Conservation (phyloP, 1,140 invertebrate species). For the Heliconius eleuchia region DNA sequence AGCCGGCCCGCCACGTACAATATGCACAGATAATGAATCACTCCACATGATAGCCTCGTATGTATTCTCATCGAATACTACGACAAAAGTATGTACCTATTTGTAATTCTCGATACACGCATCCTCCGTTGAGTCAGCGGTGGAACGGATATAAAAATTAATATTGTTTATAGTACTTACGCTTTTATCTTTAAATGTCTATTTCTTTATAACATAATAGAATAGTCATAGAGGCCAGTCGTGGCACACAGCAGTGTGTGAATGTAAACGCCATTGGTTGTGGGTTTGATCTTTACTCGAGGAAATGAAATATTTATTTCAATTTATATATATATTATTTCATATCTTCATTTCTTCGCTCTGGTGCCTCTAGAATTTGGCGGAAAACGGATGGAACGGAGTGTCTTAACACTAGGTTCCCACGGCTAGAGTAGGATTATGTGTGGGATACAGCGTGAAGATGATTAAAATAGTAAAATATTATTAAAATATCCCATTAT, state of each 20-base stretch:
- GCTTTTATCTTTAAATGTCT: background rate
- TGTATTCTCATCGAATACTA: slow-evolving; percentile 40
- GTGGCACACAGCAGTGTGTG: too few species aligned
- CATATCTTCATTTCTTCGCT: too few species aligned
- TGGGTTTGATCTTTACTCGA: too few species aligned
- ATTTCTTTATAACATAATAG: background rate
- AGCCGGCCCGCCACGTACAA: slow-evolving; percentile 32
- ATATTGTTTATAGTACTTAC: background rate
- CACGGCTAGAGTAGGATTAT: too few species aligned
- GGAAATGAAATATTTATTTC: too few species aligned
- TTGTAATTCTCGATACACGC: slow-evolving; percentile 35
- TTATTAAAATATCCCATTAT: background rate
- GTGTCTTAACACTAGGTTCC: too few species aligned
- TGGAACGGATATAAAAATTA: slow-evolving; percentile 18
- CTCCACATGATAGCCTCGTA: slow-evolving; percentile 27
- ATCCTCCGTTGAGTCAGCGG: slow-evolving; percentile 31
- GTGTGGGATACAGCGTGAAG: too few species aligned
- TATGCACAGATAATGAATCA: slow-evolving; percentile 49
- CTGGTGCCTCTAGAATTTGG: too few species aligned
- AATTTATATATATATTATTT: too few species aligned
- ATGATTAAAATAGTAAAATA: background rate
- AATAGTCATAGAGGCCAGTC: too few species aligned
- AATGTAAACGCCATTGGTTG: too few species aligned
- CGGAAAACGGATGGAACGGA: too few species aligned
- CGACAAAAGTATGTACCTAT: slow-evolving; percentile 50